Conservation (phyloP, 2,888 invertebrate genomes). For the Ormyrus labotus region DNA sequence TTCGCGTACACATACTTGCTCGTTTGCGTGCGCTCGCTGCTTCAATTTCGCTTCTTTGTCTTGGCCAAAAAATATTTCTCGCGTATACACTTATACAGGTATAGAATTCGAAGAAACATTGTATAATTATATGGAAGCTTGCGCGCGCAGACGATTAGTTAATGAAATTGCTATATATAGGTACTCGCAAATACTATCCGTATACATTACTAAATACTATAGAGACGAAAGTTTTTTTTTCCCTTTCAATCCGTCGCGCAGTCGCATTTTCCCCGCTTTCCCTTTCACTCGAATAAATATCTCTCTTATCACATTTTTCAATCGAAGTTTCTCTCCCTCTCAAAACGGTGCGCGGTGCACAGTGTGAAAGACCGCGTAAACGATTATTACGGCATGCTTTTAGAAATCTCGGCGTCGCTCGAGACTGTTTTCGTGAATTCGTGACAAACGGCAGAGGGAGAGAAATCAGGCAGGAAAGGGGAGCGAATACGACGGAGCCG, state of each 20-base stretch:
- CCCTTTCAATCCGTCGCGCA: not conserved
- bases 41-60: not conserved
- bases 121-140: not conserved
- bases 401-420: no score
- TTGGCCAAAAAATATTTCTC: no score
- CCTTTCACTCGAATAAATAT: conserved; percentile 13
- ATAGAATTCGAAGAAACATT: no score
- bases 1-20: conserved; percentile 36
- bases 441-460: not conserved
- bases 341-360: not conserved
- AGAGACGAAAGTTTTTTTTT: conserved; percentile 28
- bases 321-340: conserved; percentile 8
- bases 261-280: not conserved
- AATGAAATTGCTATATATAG: conserved; percentile 29
- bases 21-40: not conserved
- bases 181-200: conserved; percentile 36
- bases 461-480: not conserved
- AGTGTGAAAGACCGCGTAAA: not conserved
- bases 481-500: not conserved
- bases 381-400: no score
- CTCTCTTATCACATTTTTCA: not conserved
- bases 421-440: no score
- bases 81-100: no score
- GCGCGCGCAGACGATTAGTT: conserved; percentile 10
- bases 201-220: conserved; percentile 34